Base-by-base conservation (phyloP, 2,888 invertebrate species). In the Dynastes tityus region DNA sequence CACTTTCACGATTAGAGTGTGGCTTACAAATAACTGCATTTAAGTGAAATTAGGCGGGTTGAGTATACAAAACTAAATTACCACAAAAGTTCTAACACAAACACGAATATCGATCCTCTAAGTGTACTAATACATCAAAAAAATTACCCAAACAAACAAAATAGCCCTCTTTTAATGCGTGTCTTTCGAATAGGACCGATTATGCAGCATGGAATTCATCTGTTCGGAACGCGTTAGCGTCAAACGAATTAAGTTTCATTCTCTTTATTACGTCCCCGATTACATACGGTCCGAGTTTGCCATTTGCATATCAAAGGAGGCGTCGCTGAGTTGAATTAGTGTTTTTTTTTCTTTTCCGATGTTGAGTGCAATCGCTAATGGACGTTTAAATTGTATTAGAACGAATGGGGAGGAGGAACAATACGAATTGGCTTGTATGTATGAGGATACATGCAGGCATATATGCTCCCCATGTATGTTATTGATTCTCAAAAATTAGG, bases 231-330 rank as follows among this genome's bases (percentile, higher is more conserved):
- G 22, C 29, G 61, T 61, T 61, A 61, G 61, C 61, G 61, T 27
- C 29, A 61, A 61, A 29, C 27, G 8, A 61, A 61, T 61, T 61
- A 61, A 29, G 61, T 61, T 61, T 61, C 61, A 29, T 61, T 29
- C 13, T 61, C 61, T 61, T 61, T 61, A 61, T 61, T 61, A 61
- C 29, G 2, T 37, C 5, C 32, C 32, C 61, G 61, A 61, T 61
- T 61, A 61, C 2, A 11, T 9, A 29, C 32, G 37, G 64, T 64
- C 64, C 64, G n/a, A 64, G 37, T 37, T n/a, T 3, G 32, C 32
- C 3, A 64, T 64, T 64, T 64, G 37, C 64, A 64, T 64, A 64
- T 64, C 64, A 64, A 64, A 64, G 64, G n/a, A n/a, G 37, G 64
- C 37, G n/a, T 37, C 11, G 16, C 55, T 55, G 16, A 16, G 55